Percentiles rank a stretch among this genome's conserved stretches.
Conservation (phyloP, 2,888 invertebrate species). For the Hedya salicella region DNA sequence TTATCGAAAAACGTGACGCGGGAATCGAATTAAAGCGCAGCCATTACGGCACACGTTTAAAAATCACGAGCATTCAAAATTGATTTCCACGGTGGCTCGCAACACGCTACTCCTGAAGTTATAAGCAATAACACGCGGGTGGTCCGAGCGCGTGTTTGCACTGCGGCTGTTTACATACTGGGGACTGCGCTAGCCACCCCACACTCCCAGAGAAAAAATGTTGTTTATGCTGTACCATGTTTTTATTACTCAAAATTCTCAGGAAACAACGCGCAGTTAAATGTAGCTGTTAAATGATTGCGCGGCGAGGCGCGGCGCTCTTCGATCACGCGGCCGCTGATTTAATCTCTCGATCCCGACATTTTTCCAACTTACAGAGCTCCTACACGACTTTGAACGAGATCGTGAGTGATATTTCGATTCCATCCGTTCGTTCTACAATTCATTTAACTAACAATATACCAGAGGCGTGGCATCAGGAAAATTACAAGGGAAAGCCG, state of each 20-base stretch:
- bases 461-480: too few relatives aligned
- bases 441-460: too few relatives aligned
- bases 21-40: neutral
- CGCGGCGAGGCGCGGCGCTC: neutral
- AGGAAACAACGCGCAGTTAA: neutral
- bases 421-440: too few relatives aligned
- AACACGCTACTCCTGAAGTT: neutral
- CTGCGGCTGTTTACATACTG: neutral
- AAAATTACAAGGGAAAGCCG: too few relatives aligned
- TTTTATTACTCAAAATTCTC: neutral
- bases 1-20: neutral
- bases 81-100: neutral
- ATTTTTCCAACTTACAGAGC: neutral
- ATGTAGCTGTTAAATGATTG: neutral
- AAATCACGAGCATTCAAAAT: neutral
- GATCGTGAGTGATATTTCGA: too few relatives aligned
- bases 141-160: neutral
- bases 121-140: neutral
- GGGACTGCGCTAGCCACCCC: neutral
- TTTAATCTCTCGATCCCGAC: neutral
- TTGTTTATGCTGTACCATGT: neutral
- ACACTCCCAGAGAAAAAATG: neutral
- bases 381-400: neutral
- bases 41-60: neutral
- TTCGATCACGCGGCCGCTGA: neutral